Conservation (phyloP, 2,113 vertebrate species). For the Nyctereutes procyonoides region DNA sequence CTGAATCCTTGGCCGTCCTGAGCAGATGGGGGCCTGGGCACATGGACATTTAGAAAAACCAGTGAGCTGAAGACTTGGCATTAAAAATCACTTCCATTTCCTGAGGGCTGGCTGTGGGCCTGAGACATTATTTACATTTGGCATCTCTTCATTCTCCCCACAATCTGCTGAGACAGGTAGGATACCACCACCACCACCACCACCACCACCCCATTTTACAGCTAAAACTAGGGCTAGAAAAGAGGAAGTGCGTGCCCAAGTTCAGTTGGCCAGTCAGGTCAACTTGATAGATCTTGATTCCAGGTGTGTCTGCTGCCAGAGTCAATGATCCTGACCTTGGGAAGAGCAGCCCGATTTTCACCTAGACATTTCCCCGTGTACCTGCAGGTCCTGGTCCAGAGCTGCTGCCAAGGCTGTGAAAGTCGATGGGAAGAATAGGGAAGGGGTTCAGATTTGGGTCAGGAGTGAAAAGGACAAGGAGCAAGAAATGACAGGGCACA, state of each 20-base stretch:
- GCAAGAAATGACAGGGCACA: background rate
- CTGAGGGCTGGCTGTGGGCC: background rate
- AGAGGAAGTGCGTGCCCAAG: background rate
- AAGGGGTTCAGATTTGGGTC: background rate
- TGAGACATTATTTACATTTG: background rate
- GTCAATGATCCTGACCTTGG: background rate
- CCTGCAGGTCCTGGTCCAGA: background rate
- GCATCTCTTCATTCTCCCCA: background rate
- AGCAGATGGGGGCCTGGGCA: background rate
- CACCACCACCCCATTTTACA: background rate
- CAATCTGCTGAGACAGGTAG: background rate
- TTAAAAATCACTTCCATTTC: background rate
- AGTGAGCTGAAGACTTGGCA: background rate
- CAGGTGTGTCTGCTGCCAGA: background rate
- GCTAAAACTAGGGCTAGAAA: background rate
- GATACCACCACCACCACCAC: accelerated
- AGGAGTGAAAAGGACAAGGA: background rate
- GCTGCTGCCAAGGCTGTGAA: background rate
- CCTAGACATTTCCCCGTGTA: background rate
- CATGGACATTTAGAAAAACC: background rate
- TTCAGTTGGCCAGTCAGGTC: background rate
- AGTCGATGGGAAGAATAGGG: background rate
- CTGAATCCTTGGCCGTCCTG: background rate
- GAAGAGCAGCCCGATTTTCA: background rate
- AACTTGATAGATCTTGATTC: background rate